Evolutionary conservation across 2,797 vertebrate species (phyloP), one percentile per base, ranked within the genome.

Genomic region (Okamejei kenojei): DNA sequence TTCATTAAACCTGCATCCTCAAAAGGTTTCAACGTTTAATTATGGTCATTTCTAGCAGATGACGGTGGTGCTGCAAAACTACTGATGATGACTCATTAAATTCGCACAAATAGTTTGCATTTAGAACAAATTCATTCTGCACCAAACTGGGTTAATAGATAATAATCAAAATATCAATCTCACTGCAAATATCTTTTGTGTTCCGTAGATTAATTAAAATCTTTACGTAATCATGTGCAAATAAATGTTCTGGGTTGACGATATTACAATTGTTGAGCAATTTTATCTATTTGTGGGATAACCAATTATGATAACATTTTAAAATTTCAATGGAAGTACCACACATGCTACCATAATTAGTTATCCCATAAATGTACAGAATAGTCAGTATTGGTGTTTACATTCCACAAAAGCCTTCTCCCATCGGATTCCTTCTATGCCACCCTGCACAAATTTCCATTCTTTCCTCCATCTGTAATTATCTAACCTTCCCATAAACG

Each of bases 1-100:
- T 38, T 73, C 10, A 29, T 74, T 45, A 13, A 73, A 68, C 17
- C 65, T 91, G 32, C 68, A 73, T 35, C 68, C 21, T 73, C 35
- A 71, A 73, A 91, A 45, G 65, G 35, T 73, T 71, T 91, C 65
- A 71, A 65, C 17, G 54, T 45, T 91, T 91, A 91, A 91, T 91
- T 74, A 74, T 74, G 68, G 65, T 23, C 35, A 45, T 90, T 90
- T 19, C 65, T 90, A 73, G 23, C 23, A 54, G 35, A 38, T 26
- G 68, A 45, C 38, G 32, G 90, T 29, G 26, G 68, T 73, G 17
- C 71, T 91, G 19, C 90, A 91, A 91, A 74, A 91, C 68, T 73
- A 90, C 19, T 68, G 8, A 1, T 45, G 35, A 65, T 63, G 29
- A 32, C n/a, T 86, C 61, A 65, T 19, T n/a, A 86, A 29, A 29